phyloP scores from a whole-genome alignment of 1,140 invertebrate genomes.

The Chironomus striatipennis region DNA sequence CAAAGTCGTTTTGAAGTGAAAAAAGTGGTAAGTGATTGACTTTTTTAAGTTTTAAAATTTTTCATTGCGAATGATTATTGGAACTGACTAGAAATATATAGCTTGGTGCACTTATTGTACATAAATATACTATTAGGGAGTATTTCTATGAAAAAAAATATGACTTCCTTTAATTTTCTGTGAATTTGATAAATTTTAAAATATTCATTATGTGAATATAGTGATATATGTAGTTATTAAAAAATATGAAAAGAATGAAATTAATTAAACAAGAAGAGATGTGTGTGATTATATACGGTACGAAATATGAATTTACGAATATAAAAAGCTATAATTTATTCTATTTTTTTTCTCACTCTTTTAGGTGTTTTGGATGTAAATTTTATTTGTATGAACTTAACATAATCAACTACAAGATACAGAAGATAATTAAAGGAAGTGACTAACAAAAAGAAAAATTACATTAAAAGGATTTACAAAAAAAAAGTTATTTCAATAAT shows the following conservation, averaged over 20 bases:
- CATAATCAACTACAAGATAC: background rate
- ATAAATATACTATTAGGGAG: background rate
- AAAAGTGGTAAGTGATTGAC: background rate
- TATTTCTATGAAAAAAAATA: background rate
- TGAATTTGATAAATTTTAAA: background rate
- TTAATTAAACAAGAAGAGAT: background rate
- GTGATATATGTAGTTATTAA: too few species aligned
- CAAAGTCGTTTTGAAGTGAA: constrained; percentile 2
- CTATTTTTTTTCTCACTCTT: background rate
- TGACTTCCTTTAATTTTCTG: background rate
- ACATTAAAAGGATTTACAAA: too few species aligned
- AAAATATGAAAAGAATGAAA: too few species aligned
- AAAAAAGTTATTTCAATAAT: background rate
- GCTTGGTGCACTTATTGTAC: background rate
- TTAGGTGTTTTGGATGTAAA: background rate
- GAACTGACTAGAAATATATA: background rate
- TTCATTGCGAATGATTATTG: background rate
- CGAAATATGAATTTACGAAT: background rate
- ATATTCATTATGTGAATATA: background rate
- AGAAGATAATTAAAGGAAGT: background rate
- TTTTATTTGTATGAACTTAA: background rate
- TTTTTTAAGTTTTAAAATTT: background rate
- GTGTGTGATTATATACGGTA: background rate
- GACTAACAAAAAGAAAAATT: background rate
- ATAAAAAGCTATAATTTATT: background rate